A percentile compares a stretch with the other conserved stretches of the same genome.
Evolutionary conservation across 2,888 invertebrate genomes (phyloP).

Genomic region (Aspidiotus rigidus): DNA sequence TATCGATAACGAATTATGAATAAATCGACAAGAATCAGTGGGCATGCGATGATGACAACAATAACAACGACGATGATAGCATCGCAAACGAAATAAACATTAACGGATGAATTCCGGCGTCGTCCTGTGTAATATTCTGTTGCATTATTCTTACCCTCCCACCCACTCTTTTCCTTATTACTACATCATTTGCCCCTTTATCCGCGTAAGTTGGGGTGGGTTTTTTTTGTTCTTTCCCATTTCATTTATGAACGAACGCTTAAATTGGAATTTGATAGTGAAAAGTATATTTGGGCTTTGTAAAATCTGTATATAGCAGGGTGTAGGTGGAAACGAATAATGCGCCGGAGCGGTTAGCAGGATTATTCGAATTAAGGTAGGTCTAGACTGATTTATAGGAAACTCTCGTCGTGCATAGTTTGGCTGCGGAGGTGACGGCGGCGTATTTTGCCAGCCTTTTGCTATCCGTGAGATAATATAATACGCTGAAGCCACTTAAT

Average conservation of each 20-base stretch:
- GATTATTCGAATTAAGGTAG: conserved; percentile 32
- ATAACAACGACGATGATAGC: too few relatives aligned
- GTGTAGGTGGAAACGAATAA: conserved; percentile 24
- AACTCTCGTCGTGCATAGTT: conserved; percentile 7
- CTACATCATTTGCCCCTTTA: too few relatives aligned
- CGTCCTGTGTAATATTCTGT: too few relatives aligned
- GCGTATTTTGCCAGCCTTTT: conserved; percentile 23
- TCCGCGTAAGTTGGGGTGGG: too few relatives aligned
- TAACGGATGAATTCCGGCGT: too few relatives aligned
- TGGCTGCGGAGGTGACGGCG: neutral
- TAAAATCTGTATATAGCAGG: too few relatives aligned
- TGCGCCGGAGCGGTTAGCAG: conserved; percentile 24
- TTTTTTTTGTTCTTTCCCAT: neutral
- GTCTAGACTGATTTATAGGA: conserved; percentile 29
- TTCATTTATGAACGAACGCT: conserved; percentile 12
- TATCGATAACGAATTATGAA: conserved; percentile 27
- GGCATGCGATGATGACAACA: too few relatives aligned
- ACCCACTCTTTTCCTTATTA: too few relatives aligned
- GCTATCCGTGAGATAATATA: conserved; percentile 24
- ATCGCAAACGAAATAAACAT: too few relatives aligned
- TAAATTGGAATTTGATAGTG: conserved; percentile 30
- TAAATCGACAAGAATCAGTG: neutral
- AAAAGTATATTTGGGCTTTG: conserved; percentile 22
- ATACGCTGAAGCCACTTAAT: conserved; percentile 30
- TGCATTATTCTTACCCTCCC: too few relatives aligned